Base-by-base conservation (phyloP, 2,797 vertebrate genomes). In the Sandelia bainsii region DNA sequence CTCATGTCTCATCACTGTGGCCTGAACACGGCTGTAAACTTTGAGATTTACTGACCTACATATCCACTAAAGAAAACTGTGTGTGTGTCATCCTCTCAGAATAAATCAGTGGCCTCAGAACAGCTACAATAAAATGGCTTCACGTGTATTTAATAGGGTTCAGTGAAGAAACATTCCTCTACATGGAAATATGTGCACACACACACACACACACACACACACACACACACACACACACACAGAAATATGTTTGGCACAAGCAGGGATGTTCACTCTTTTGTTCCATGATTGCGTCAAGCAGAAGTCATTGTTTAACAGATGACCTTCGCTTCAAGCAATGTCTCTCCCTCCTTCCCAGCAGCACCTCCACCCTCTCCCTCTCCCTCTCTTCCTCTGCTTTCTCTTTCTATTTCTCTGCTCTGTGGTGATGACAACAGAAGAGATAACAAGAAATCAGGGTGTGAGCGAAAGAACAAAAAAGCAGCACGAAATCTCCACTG, bases 41-140 rank as follows among this genome's bases (percentile, higher is more conserved):
- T 44, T 73, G 61, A 83, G 2, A 87, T 78, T 79, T 46, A 58
- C 60, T 85, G 80, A 86, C 85, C 83, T 82, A 79, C 71, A 86
- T 81, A 54, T 37, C 44, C 69, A 40, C 22, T 48, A 53, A 44
- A 66, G 58, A 68, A 73, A 53, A 51, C 6, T 4, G 20, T 45
- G 8, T 11, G 22, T n/a, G 59, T 61, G 79, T 73, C 16, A 3
- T 64, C 61, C 46, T 77, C 46, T 75, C 73, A 60, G 76, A 88
- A 81, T 82, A 82, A 79, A 77, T 79, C 66, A 61, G 58, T 44
- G 67, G 50, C 57, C 81, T 77, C 71, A 67, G 75, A 79, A 72
- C 65, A 75, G 72, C 60, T 22, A 74, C 79, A 84, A 70, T 69
- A 61, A 73, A 65, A 63, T 42, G 68, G 51, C 73, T 65, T 85